phyloP scores from a whole-genome alignment of 2,888 invertebrate genomes.

The Beris morrisii region DNA sequence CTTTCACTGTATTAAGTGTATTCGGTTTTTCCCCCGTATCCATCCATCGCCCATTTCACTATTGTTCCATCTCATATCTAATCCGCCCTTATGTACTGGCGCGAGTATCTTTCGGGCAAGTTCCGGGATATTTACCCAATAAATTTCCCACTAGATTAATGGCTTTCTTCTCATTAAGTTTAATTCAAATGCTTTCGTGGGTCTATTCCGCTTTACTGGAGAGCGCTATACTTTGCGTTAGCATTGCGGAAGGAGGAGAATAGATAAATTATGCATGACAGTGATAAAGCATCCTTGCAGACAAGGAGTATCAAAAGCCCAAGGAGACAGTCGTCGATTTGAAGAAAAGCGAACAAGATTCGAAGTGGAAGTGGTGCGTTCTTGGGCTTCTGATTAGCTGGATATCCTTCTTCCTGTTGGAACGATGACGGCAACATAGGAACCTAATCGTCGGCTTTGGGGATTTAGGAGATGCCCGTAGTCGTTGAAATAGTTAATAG shows the following conservation, averaged over 20 bases:
- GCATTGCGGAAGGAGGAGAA: slow-evolving; percentile 19
- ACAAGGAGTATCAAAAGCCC: slow-evolving; percentile 24
- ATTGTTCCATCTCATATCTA: too few species aligned
- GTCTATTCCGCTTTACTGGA: slow-evolving; percentile 20
- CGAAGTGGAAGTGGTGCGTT: not conserved
- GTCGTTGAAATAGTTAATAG: too few species aligned
- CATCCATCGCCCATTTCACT: too few species aligned
- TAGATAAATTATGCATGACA: slow-evolving; percentile 39
- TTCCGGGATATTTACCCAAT: slow-evolving; percentile 36
- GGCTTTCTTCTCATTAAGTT: slow-evolving; percentile 39
- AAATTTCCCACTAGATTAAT: slow-evolving; percentile 37
- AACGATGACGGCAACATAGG: too few species aligned
- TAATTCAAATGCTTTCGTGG: slow-evolving; percentile 38
- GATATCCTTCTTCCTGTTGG: too few species aligned
- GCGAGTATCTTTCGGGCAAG: not conserved
- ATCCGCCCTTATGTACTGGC: not conserved
- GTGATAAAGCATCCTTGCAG: slow-evolving; percentile 37
- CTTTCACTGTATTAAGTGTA: too few species aligned
- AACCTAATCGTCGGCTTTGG: too few species aligned
- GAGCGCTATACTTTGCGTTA: slow-evolving; percentile 18
- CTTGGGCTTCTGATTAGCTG: too few species aligned
- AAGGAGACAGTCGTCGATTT: slow-evolving; percentile 22
- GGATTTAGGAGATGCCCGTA: too few species aligned
- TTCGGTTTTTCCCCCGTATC: too few species aligned
- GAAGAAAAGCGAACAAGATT: slow-evolving; percentile 11